These are phyloP conservation scores for Elachura formosa DNA, from an alignment of 2,113 vertebrate species.

Conservation along the genomic window DNA sequence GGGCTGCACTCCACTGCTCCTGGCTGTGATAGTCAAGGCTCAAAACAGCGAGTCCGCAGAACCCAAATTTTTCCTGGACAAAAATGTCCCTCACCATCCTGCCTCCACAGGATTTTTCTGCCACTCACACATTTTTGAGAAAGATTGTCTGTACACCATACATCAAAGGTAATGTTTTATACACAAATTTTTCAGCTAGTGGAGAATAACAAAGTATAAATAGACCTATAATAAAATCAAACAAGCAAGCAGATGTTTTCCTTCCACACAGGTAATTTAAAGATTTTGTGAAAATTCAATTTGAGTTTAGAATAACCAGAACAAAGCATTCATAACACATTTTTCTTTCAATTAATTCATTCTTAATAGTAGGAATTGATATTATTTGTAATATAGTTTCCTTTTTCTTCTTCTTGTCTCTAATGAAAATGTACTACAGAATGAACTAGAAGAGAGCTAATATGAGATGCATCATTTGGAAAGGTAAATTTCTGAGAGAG, in stretches of 20 bases:
- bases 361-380: neutral
- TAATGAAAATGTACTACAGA: slow-evolving; percentile 1
- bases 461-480: neutral
- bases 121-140: neutral
- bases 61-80: fast-evolving
- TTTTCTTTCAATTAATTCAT: slow-evolving; percentile 4
- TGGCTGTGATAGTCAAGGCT: fast-evolving
- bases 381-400: neutral
- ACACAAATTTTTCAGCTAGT: neutral
- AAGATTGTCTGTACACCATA: fast-evolving
- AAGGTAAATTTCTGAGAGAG: slow-evolving; percentile 26
- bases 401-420: neutral
- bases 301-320: neutral
- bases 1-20: fast-evolving
- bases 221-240: neutral
- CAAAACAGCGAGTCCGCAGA: fast-evolving
- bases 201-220: neutral
- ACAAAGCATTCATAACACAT: neutral
- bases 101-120: neutral
- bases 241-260: neutral
- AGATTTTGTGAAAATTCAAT: neutral
- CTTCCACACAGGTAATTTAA: neutral
- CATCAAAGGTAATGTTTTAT: neutral
- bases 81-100: neutral
- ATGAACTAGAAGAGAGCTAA: neutral